A percentile compares a stretch with the other conserved stretches of the same genome.
Conservation (phyloP, 2,888 invertebrate genomes). For the Drosophila recens region DNA sequence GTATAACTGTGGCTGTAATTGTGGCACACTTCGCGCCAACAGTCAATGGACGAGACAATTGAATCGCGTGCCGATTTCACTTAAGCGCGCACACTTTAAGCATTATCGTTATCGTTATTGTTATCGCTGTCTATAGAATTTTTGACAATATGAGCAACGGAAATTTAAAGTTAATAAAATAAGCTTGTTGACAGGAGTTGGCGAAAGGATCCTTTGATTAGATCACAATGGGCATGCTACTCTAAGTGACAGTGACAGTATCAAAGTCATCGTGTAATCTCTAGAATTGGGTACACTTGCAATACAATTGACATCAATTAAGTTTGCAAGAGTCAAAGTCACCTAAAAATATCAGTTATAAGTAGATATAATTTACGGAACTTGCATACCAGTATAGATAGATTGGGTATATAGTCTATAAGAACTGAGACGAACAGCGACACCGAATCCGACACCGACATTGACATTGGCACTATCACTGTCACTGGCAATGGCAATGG, state of each 20-base stretch:
- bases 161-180: neutral
- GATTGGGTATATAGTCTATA: slow-evolving; percentile 13
- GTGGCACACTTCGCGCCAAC: slow-evolving; percentile 69
- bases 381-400: slow-evolving; percentile 1
- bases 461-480: slow-evolving; percentile 50
- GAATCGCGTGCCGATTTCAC: slow-evolving; percentile 85
- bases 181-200: neutral
- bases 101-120: slow-evolving; percentile 38
- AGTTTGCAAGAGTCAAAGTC: slow-evolving; percentile 5
- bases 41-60: slow-evolving; percentile 73
- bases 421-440: slow-evolving; percentile 28
- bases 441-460: neutral
- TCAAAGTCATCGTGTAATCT: neutral
- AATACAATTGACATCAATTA: slow-evolving; percentile 29
- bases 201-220: neutral
- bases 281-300: slow-evolving; percentile 6
- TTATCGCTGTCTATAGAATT: slow-evolving; percentile 18
- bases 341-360: slow-evolving; percentile 29
- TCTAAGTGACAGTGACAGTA: neutral
- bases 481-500: slow-evolving; percentile 44
- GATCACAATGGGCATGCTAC: neutral
- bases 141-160: slow-evolving; percentile 26
- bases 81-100: slow-evolving; percentile 70
- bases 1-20: slow-evolving; percentile 48
- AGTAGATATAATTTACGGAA: slow-evolving; percentile 20